Evolutionary conservation across 2,113 vertebrate species (phyloP), one percentile per base, ranked within the genome.

Genomic region (Zosterops japonicus): DNA sequence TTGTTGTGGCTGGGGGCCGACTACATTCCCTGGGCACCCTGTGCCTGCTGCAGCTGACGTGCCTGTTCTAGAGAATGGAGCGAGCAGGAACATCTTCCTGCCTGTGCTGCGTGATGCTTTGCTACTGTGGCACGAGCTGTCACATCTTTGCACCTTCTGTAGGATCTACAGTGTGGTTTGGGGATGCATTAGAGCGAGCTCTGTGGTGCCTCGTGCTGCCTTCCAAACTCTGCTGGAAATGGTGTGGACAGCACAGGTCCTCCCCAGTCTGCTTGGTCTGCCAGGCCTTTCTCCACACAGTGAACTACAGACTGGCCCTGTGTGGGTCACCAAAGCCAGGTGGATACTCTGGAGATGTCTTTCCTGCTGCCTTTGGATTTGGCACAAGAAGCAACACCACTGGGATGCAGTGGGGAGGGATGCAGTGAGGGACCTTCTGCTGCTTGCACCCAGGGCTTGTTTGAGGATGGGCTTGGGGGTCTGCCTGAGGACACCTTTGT

Each of bases 81-180:
- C 0, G 2, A 35, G 28, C 50, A 77, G 64, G 46, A 83, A 29
- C n/a, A 23, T 42, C 46, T 57, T 72, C n/a, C 55, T 79, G 83
- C 53, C 63, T 47, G 33, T n/a, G 41, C 64, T 3, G 2, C 2
- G 12, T 0, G 0, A 6, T 68, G 44, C 49, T 82, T 61, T 81
- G 56, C 60, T 1, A 0, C 74, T 2, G 0, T 57, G 36, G 18
- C 39, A 8, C 3, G 29, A 74, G 39, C 49, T 0, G 3, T 75
- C 27, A 10, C 33, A 24, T 71, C 61, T 71, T 79, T 52, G 42
- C 4, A 16, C 52, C 25, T 88, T 56, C 9, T 0, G 1, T 52
- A 41, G 46, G 39, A 42, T 75, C 46, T 42, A 53, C 49, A 52
- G 13, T n/a, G 12, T 70, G 68, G 31, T 39, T 41, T 47, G 68